Evolutionary conservation across 2,113 vertebrate genomes (phyloP).

Genomic region (Brachyistius frenatus): DNA sequence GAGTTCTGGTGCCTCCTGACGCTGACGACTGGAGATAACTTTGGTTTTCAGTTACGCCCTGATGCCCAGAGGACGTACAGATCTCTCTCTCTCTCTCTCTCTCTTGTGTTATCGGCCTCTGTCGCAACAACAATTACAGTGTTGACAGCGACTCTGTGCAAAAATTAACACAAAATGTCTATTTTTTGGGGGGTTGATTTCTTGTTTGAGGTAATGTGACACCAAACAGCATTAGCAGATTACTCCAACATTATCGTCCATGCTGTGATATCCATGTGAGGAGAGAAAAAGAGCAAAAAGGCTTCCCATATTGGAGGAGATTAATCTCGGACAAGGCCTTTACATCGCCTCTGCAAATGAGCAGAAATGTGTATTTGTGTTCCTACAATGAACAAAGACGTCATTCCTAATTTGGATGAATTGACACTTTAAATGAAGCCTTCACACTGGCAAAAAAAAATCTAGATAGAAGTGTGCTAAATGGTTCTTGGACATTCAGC

Average conservation of each 20-base stretch:
- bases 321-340: background rate
- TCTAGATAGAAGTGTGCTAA: background rate
- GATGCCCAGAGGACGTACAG: constrained; percentile 38
- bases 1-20: constrained; percentile 50
- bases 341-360: background rate
- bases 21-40: constrained; percentile 60
- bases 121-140: constrained; percentile 27
- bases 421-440: background rate
- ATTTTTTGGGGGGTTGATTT: constrained; percentile 1
- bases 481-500: background rate
- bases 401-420: constrained; percentile 1
- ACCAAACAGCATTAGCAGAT: constrained; percentile 29
- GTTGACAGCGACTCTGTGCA: constrained; percentile 24
- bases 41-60: constrained; percentile 39
- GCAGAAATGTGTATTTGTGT: background rate
- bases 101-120: constrained; percentile 20
- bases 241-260: constrained; percentile 16
- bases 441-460: background rate
- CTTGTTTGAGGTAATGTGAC: constrained; percentile 39
- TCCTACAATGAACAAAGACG: background rate
- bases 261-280: background rate
- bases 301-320: constrained; percentile 12
- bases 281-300: background rate
- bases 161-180: constrained; percentile 7
- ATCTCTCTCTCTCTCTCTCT: constrained; percentile 31